These are phyloP conservation scores for Drosophila ficusphila DNA, from an alignment of 1,140 invertebrate genomes.

Conservation along the genomic window DNA sequence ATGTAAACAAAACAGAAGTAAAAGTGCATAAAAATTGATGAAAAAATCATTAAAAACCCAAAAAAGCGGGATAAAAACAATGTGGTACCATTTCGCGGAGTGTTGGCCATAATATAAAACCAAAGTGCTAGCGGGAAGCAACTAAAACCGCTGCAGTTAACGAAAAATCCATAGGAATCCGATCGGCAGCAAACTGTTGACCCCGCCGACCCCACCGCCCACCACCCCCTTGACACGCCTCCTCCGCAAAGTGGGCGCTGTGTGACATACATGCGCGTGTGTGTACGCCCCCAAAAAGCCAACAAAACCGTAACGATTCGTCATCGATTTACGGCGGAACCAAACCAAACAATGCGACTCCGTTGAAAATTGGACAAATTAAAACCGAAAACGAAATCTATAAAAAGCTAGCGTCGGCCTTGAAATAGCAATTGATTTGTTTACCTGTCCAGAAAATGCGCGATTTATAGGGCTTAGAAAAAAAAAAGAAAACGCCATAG, in stretches of 20 bases:
- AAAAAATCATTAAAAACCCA: slow-evolving; percentile 5
- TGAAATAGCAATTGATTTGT: slow-evolving; percentile 28
- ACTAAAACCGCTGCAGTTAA: slow-evolving; percentile 2
- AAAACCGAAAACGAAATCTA: slow-evolving; percentile 49
- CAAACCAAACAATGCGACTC: slow-evolving; percentile 70
- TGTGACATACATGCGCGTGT: slow-evolving; percentile 40
- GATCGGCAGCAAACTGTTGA: slow-evolving; percentile 63
- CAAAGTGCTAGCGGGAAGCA: not conserved
- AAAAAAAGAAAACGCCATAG: slow-evolving; percentile 12
- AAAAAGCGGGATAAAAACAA: not conserved
- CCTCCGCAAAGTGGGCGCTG: slow-evolving; percentile 15
- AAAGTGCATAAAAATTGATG: slow-evolving; percentile 29
- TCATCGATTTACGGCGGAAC: slow-evolving; percentile 72
- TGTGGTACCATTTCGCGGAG: not conserved
- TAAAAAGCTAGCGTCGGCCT: slow-evolving; percentile 16
- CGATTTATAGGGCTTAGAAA: slow-evolving; percentile 39
- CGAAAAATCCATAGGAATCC: slow-evolving; percentile 68
- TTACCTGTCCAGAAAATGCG: slow-evolving; percentile 44
- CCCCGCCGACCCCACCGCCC: slow-evolving; percentile 59
- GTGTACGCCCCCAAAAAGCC: slow-evolving; percentile 64
- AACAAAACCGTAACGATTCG: slow-evolving; percentile 62
- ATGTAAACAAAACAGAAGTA: slow-evolving; percentile 57
- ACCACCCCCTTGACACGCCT: slow-evolving; percentile 18
- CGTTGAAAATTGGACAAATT: slow-evolving; percentile 69
- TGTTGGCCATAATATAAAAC: not conserved